A percentile compares a stretch with the other conserved stretches of the same genome.
Evolutionary conservation across 2,797 vertebrate genomes (phyloP).

Genomic region (Sebastes oblongus): DNA sequence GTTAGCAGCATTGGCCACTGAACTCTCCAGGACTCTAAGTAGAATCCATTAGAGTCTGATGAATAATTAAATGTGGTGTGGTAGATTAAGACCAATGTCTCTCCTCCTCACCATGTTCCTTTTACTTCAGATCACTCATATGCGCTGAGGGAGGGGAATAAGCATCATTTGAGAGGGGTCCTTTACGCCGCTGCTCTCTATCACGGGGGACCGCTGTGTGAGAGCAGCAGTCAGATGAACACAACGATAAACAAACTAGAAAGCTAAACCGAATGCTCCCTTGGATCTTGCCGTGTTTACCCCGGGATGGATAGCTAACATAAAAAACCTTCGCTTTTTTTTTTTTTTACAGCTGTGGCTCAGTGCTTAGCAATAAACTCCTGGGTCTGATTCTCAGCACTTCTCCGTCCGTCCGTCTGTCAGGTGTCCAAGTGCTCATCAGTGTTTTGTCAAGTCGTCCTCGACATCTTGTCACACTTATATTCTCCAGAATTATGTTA

Average conservation of each 20-base stretch:
- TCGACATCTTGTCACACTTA: neutral
- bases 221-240: conserved; percentile 29
- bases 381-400: neutral
- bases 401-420: neutral
- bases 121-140: conserved; percentile 34
- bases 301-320: conserved; percentile 13
- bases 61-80: conserved; percentile 71
- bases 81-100: conserved; percentile 61
- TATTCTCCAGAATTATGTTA: neutral
- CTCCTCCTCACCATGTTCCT: conserved; percentile 46
- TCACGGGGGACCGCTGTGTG: neutral
- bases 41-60: conserved; percentile 68
- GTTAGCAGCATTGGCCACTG: conserved; percentile 54
- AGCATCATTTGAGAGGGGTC: conserved; percentile 11
- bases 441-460: neutral
- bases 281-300: conserved; percentile 18
- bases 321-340: neutral
- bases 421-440: neutral
- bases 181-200: neutral
- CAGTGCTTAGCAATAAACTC: neutral
- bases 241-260: conserved; percentile 42
- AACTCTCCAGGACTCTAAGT: conserved; percentile 70
- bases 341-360: neutral
- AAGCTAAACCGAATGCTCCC: conserved; percentile 25
- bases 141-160: neutral